phyloP scores from a whole-genome alignment of 2,797 vertebrate genomes.

The Catostomus latipinnis region DNA sequence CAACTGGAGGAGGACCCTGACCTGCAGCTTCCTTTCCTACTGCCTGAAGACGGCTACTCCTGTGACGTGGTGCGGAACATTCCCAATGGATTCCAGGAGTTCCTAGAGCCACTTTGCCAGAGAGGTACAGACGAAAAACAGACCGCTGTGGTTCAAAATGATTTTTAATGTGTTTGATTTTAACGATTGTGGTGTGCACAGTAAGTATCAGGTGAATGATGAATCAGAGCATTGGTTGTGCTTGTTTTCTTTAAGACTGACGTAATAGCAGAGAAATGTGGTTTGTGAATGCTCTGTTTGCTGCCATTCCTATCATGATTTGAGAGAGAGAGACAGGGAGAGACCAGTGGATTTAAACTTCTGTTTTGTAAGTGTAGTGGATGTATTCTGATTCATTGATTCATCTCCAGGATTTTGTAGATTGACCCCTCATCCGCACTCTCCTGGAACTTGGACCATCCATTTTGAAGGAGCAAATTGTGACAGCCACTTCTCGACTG shows the following conservation, averaged over 20 bases:
- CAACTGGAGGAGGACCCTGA: conserved; percentile 96
- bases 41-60: conserved; percentile 97
- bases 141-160: background rate
- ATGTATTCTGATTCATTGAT: conserved; percentile 15
- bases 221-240: background rate
- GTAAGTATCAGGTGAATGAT: conserved; percentile 15
- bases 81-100: conserved; percentile 95
- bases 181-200: background rate
- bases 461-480: conserved; percentile 95
- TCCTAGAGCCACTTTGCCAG: conserved; percentile 95
- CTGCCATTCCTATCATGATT: conserved; percentile 15
- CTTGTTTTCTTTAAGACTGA: conserved; percentile 51
- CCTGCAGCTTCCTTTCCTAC: conserved; percentile 94
- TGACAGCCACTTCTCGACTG: conserved; percentile 87
- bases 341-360: background rate
- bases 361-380: background rate
- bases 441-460: conserved; percentile 95
- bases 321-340: background rate
- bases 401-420: conserved; percentile 87
- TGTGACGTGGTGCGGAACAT: conserved; percentile 97
- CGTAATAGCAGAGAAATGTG: conserved; percentile 53
- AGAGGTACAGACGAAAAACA: conserved; percentile 79
- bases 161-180: background rate
- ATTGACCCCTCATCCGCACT: conserved; percentile 85
- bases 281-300: conserved; percentile 46